Evolutionary conservation across 1,140 invertebrate genomes (phyloP).

Genomic region (Cataglyphis hispanica): DNA sequence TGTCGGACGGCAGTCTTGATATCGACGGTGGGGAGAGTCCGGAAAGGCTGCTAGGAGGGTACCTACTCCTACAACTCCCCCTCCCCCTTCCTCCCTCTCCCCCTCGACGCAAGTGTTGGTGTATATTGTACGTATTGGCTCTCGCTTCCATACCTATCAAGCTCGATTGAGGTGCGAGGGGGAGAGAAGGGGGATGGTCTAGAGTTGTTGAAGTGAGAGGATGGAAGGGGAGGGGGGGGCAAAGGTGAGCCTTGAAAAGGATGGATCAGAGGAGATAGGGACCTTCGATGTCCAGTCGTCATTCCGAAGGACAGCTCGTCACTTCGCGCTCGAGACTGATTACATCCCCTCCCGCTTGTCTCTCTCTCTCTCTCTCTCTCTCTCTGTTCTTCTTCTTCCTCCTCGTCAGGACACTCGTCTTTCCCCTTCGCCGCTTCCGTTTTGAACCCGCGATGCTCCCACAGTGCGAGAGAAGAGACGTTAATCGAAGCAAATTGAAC

Average conservation of each 20-base stretch:
- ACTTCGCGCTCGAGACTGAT: slow-evolving; percentile 77
- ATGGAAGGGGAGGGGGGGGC: slow-evolving; percentile 43
- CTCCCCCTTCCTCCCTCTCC: neutral
- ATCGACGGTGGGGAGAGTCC: slow-evolving; percentile 80
- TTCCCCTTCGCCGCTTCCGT: neutral
- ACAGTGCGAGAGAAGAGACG: slow-evolving; percentile 64
- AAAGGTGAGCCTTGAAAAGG: slow-evolving; percentile 57
- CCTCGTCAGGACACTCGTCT: slow-evolving; percentile 23
- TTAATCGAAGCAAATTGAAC: slow-evolving; percentile 77
- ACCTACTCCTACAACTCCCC: slow-evolving; percentile 49
- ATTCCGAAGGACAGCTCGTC: slow-evolving; percentile 81
- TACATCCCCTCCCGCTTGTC: slow-evolving; percentile 64
- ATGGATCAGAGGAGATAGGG: slow-evolving; percentile 60
- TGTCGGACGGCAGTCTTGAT: slow-evolving; percentile 85
- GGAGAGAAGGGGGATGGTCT: slow-evolving; percentile 19
- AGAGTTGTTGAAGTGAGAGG: slow-evolving; percentile 57
- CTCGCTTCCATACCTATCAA: slow-evolving; percentile 60
- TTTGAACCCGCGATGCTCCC: slow-evolving; percentile 41
- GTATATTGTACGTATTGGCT: slow-evolving; percentile 61
- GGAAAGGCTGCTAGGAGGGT: slow-evolving; percentile 73
- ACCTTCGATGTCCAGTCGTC: slow-evolving; percentile 76
- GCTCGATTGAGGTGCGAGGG: slow-evolving; percentile 42
- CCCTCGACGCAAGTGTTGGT: slow-evolving; percentile 46
- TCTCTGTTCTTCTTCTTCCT: neutral
- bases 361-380: slow-evolving; percentile 8